Percentiles rank a stretch among this genome's conserved stretches.
Evolutionary conservation across 2,797 vertebrate species (phyloP).

Genomic region (Sebastes umbrosus): DNA sequence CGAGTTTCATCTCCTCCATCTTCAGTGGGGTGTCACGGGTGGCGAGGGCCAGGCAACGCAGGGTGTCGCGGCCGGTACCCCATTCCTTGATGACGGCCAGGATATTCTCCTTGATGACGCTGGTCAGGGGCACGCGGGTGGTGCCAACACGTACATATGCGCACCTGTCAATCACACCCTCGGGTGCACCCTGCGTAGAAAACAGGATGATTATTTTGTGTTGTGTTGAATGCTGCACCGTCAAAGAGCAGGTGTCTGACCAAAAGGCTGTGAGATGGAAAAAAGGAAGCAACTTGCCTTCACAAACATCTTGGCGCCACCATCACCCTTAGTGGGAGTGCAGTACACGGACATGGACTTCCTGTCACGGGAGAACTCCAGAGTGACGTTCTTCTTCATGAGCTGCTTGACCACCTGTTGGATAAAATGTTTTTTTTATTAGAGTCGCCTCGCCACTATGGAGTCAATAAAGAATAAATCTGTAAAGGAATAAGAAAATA

Average conservation of each 20-base stretch:
- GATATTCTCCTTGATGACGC: conserved; percentile 89
- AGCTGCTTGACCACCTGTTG: conserved; percentile 92
- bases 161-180: conserved; percentile 95
- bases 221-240: background rate
- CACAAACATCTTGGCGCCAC: conserved; percentile 94
- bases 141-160: conserved; percentile 92
- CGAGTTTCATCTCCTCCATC: conserved; percentile 90
- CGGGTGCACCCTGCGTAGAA: conserved; percentile 87
- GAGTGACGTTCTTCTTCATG: conserved; percentile 95
- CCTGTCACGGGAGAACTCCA: conserved; percentile 97
- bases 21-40: conserved; percentile 90
- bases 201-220: background rate
- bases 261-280: background rate
- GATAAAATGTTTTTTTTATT: background rate
- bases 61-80: conserved; percentile 93
- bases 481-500: no score
- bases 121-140: conserved; percentile 88
- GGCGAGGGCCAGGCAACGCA: conserved; percentile 93
- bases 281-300: conserved; percentile 80
- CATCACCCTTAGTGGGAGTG: conserved; percentile 89
- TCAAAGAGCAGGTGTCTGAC: background rate
- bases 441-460: background rate
- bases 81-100: conserved; percentile 90
- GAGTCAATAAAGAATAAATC: background rate
- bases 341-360: conserved; percentile 98